These are phyloP conservation scores for Macaria liturata DNA, from an alignment of 2,888 invertebrate species.

Conservation along the genomic window DNA sequence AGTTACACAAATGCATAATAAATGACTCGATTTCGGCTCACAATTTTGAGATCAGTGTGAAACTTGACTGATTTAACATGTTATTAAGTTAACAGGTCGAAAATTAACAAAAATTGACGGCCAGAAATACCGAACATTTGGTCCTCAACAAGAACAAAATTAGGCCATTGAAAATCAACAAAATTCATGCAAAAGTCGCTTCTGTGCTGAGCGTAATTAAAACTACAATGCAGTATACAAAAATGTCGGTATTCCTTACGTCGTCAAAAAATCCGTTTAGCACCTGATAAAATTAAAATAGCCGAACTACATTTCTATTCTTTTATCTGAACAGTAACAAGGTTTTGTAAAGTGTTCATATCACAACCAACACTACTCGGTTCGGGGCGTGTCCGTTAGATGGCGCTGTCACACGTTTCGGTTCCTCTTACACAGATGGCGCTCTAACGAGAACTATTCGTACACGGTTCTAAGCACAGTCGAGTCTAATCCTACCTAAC, in stretches of 20 bases:
- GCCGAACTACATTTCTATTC: constrained; percentile 36
- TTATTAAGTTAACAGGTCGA: constrained; percentile 33
- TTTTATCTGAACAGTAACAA: constrained; percentile 46
- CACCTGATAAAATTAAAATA: constrained; percentile 55
- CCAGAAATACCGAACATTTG: constrained; percentile 61
- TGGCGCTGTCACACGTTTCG: constrained; percentile 49
- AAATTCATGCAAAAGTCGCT: constrained; percentile 44
- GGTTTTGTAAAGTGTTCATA: constrained; percentile 45
- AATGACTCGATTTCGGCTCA: constrained; percentile 69
- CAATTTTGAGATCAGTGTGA: constrained; percentile 77
- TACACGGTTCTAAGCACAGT: constrained; percentile 29
- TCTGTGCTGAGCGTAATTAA: constrained; percentile 29
- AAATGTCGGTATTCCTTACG: constrained; percentile 60
- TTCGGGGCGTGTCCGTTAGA: constrained; percentile 50
- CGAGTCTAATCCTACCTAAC: constrained; percentile 32
- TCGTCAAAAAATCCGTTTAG: constrained; percentile 48
- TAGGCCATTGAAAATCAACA: constrained; percentile 36
- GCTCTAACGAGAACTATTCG: constrained; percentile 41
- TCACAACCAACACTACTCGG: constrained; percentile 69
- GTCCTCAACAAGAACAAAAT: constrained; percentile 39
- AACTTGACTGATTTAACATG: constrained; percentile 50
- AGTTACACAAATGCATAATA: constrained; percentile 58
- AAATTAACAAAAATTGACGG: constrained; percentile 35
- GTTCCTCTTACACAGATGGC: constrained; percentile 45
- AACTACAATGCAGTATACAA: constrained; percentile 42